Base-by-base conservation (phyloP, 2,888 invertebrate genomes). In the Dyspetes luteomarginatus region DNA sequence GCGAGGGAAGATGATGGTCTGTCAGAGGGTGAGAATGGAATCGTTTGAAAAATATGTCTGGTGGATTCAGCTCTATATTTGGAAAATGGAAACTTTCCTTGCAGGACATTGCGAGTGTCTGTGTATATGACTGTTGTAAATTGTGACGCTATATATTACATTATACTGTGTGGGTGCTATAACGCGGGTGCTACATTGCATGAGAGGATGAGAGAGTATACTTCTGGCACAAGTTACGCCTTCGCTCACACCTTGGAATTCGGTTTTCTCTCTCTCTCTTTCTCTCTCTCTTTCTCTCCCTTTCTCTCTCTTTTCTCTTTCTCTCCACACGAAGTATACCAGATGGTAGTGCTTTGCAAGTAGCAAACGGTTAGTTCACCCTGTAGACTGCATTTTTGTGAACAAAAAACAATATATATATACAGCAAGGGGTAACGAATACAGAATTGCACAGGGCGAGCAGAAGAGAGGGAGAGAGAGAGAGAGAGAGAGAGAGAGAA, bases 211-310 rank as follows among this genome's bases (percentile, higher is more conserved):
- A 73, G 73, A 73, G 69, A 74, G 81, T 78, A n/a, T n/a, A 81
- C 81, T 81, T 81, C 65, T 69, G 74, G 77, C 77, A 65, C 65
- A 58, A 81, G 78, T 78, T 78, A 81, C 78, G 58, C 81, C 48
- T 28, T 48, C 71, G 56, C 69, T 73, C 60, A 73, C 77, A n/a
- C n/a, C n/a, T n/a, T 36, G 26, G 76, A 48, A 69, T 76, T 72
- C 58, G 43, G 48, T 24, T 52, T 12, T 22, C 48, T 15, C 48
- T 48, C 48, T 17, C 48, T 48, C 17, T 4, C 5, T 17, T 15
- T 17, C 48, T 17, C 17, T 48, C 48, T 48, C 48, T 17, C 45
- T 17, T 0, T 48, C 73, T 52, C 43, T 73, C 28, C 19, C 41
- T 43, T 12, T 64, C 56, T 19, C 30, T 4, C 43, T 36, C 4